These are phyloP conservation scores for Hycleus cichorii DNA, from an alignment of 1,140 invertebrate genomes.

Conservation along the genomic window DNA sequence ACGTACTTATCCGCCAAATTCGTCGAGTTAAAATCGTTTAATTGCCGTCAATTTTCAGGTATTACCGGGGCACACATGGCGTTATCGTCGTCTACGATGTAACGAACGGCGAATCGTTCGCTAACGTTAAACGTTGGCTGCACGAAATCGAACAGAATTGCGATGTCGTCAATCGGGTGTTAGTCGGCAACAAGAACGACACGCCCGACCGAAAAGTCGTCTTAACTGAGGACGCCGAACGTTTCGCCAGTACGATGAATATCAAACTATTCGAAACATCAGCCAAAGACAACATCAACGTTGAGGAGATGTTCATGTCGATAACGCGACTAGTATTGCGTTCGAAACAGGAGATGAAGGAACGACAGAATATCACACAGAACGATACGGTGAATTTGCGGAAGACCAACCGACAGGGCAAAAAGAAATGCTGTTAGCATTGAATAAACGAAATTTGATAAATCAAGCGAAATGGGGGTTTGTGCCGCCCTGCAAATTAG, in stretches of 20 bases:
- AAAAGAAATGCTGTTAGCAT: slow-evolving; percentile 51
- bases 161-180: slow-evolving; percentile 97
- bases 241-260: slow-evolving; percentile 94
- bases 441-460: no score
- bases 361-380: slow-evolving; percentile 49
- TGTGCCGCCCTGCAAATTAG: no score
- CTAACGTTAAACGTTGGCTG: slow-evolving; percentile 95
- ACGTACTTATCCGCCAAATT: slow-evolving; percentile 49
- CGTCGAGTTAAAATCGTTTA: background rate
- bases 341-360: slow-evolving; percentile 52
- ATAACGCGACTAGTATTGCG: slow-evolving; percentile 56
- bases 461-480: no score
- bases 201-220: slow-evolving; percentile 95
- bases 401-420: slow-evolving; percentile 46
- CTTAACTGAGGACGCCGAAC: slow-evolving; percentile 90
- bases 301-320: slow-evolving; percentile 86
- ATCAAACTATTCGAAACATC: slow-evolving; percentile 97
- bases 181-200: slow-evolving; percentile 99
- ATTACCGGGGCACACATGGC: slow-evolving; percentile 97
- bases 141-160: slow-evolving; percentile 99
- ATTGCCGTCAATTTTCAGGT: slow-evolving; percentile 52
- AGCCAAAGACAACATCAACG: slow-evolving; percentile 98
- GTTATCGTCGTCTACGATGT: slow-evolving; percentile 99
- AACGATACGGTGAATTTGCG: slow-evolving; percentile 51
- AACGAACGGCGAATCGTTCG: slow-evolving; percentile 96